Percentiles rank a stretch among this genome's conserved stretches.
phyloP scores from a whole-genome alignment of 2,797 vertebrate species.

The Spizella passerina region DNA sequence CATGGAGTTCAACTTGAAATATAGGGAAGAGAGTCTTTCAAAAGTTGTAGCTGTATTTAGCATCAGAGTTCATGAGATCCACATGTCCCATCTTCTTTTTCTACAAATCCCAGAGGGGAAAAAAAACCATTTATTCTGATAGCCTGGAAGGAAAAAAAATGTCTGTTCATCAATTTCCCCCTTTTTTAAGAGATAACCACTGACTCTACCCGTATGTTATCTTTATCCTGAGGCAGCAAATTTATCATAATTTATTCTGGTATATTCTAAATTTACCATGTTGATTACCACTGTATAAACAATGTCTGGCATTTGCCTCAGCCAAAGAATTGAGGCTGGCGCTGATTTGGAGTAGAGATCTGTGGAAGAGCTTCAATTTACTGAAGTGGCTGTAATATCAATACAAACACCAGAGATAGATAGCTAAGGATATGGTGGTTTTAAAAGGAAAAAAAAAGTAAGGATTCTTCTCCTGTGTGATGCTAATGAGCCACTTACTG shows the following conservation, averaged over 20 bases:
- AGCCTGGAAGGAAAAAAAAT: constrained; percentile 60
- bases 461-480: constrained; percentile 58
- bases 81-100: constrained; percentile 69
- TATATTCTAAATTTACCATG: constrained; percentile 83
- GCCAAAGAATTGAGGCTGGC: constrained; percentile 62
- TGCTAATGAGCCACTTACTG: constrained; percentile 79
- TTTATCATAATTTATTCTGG: constrained; percentile 86
- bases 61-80: constrained; percentile 70
- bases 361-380: constrained; percentile 71
- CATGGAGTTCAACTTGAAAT: constrained; percentile 34
- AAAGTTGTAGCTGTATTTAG: constrained; percentile 66
- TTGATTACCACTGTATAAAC: constrained; percentile 85
- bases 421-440: constrained; percentile 46
- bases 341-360: constrained; percentile 71
- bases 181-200: constrained; percentile 69
- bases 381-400: constrained; percentile 73
- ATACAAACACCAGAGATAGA: constrained; percentile 73
- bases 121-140: constrained; percentile 59
- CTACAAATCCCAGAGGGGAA: constrained; percentile 60
- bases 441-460: constrained; percentile 34
- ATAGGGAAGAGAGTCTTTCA: constrained; percentile 42
- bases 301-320: constrained; percentile 73
- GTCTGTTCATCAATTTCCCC: constrained; percentile 76
- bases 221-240: constrained; percentile 77
- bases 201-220: constrained; percentile 77